Base-by-base conservation (phyloP, 2,797 vertebrate genomes). In the Sebastes ruberrimus region DNA sequence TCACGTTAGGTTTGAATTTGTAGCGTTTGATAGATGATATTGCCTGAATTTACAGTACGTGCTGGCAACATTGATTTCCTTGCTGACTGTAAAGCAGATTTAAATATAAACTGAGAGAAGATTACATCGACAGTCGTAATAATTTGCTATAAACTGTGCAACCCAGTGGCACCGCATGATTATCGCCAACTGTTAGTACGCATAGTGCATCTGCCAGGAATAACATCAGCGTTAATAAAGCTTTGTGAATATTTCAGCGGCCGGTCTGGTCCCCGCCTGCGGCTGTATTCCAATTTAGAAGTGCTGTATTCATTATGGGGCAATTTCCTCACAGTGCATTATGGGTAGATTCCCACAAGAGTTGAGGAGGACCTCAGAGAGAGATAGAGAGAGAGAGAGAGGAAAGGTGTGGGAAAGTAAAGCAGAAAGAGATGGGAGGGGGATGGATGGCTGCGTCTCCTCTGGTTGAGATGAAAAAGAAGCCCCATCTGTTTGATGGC, bases 221-320 rank as follows among this genome's bases (percentile, higher is more conserved):
- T 78, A 90, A 86, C 80, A 63, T 38, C 61, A 53, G 80, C 62
- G 30, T 84, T 93, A 88, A 86, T 88, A 92, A 92, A 89, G 87
- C 89, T 88, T 84, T 87, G 86, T 94, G 91, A 94, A 94, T 94
- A 94, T 95, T 95, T 94, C 90, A 95, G 86, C 33, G 82, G 82
- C 83, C 85, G 71, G 77, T 86, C 90, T 92, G 90, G 68, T 92
- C 84, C 53, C 79, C 53, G 91, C 93, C 91, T 53, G 72, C 55
- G 84, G 92, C 86, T 66, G 23, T 67, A 85, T 57, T 94, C 90
- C 86, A 87, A 80, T 93, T 93, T 86, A 81, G 81, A 85, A 85
- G 81, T 42, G 52, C 80, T 85, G 91, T 85, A 85, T 92, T 94
- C 84, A 91, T 93, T 89, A 84, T 86, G 81, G 87, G 86, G 83